phyloP scores from a whole-genome alignment of 1,140 invertebrate genomes.

The Oryctes rhinoceros region DNA sequence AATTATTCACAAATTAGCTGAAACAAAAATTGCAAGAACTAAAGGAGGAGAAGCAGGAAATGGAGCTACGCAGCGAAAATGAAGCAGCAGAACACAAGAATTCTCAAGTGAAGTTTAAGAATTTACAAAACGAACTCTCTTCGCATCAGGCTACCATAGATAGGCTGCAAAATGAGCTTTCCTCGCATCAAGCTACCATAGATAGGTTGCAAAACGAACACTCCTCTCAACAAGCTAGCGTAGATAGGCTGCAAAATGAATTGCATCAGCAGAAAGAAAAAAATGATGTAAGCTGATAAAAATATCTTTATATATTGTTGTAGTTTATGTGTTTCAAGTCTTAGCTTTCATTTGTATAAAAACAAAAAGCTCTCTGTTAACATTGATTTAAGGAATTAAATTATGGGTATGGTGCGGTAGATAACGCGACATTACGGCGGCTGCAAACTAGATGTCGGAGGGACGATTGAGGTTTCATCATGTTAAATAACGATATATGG shows the following conservation, averaged over 20 bases:
- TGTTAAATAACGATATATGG: too few species aligned
- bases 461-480: too few species aligned
- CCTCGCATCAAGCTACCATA: conserved; percentile 56
- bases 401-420: too few species aligned
- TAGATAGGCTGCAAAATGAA: conserved; percentile 64
- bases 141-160: conserved; percentile 55
- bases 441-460: too few species aligned
- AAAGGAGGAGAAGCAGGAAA: conserved; percentile 51
- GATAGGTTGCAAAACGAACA: conserved; percentile 53
- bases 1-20: conserved; percentile 47
- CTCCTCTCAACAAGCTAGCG: conserved; percentile 56
- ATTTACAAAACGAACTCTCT: conserved; percentile 55
- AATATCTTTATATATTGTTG: too few species aligned
- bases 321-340: too few species aligned
- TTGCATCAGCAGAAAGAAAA: conserved; percentile 74
- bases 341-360: too few species aligned
- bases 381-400: too few species aligned
- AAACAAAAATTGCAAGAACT: conserved; percentile 50
- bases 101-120: conserved; percentile 54
- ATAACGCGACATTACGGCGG: too few species aligned
- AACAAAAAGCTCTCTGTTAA: too few species aligned
- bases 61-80: conserved; percentile 44
- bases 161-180: conserved; percentile 53
- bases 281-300: conserved; percentile 74
- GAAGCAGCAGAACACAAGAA: conserved; percentile 53